Evolutionary conservation across 2,888 invertebrate genomes (phyloP), one percentile per base, ranked within the genome.

Genomic region (Chymomyza procnemis): DNA sequence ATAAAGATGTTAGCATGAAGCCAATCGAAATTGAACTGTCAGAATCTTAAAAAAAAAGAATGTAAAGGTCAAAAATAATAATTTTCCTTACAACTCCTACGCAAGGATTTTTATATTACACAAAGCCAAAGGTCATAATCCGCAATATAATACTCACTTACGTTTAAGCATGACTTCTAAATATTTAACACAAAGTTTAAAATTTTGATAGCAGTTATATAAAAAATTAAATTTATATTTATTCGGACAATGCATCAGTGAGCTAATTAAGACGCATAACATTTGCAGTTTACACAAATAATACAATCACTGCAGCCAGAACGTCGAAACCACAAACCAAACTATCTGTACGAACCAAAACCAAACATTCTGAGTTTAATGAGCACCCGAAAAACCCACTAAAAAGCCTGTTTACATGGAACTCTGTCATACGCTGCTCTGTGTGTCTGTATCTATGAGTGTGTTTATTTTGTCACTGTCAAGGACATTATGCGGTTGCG

Each of bases 181-280:
- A n/a, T n/a, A n/a, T n/a, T n/a, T n/a, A n/a, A n/a, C n/a, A n/a
- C n/a, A n/a, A n/a, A n/a, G n/a, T n/a, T n/a, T n/a, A n/a, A n/a
- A n/a, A n/a, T n/a, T n/a, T n/a, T n/a, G n/a, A n/a, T n/a, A n/a
- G n/a, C n/a, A n/a, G n/a, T n/a, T n/a, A n/a, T n/a, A n/a, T n/a
- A n/a, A n/a, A n/a, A n/a, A n/a, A n/a, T n/a, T n/a, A n/a, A n/a
- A n/a, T n/a, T n/a, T n/a, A n/a, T n/a, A n/a, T n/a, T n/a, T 4
- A 26, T 2, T 26, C 26, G 26, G 26, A 1, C 34, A 12, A 2
- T 3, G 34, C 12, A 41, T 9, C 34, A 6, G 4, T 59, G 30
- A 67, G 65, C 73, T 84, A 76, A 86, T 84, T 85, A 78, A 67
- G 70, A 73, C 71, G 74, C 71, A 71, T 71, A 73, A 59, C 69